A percentile compares a stretch with the other conserved stretches of the same genome.
These are phyloP conservation scores for Spinus pinus DNA, from an alignment of 2,797 vertebrate species.

Conservation along the genomic window DNA sequence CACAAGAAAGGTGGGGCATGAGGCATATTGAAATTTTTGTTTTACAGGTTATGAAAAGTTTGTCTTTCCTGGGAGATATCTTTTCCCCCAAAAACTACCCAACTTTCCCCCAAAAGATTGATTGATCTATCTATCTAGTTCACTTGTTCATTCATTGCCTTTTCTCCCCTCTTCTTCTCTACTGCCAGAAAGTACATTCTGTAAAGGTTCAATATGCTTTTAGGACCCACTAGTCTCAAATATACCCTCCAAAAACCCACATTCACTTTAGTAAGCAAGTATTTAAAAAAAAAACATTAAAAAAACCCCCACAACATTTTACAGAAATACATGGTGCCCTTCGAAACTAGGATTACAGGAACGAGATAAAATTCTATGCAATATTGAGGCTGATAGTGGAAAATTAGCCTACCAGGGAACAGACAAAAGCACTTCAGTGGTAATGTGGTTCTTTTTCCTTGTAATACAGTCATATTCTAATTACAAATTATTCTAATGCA, in stretches of 20 bases:
- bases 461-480: neutral
- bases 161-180: neutral
- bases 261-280: neutral
- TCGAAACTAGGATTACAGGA: neutral
- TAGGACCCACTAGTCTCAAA: neutral
- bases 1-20: neutral
- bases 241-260: neutral
- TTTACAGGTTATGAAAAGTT: neutral
- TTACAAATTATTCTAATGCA: neutral
- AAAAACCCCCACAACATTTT: neutral
- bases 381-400: neutral
- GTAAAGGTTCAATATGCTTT: neutral
- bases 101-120: too few species aligned
- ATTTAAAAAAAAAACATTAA: neutral
- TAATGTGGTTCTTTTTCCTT: neutral
- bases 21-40: neutral
- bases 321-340: neutral
- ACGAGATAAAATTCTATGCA: neutral
- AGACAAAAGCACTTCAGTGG: neutral
- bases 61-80: neutral
- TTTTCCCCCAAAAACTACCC: fast-evolving
- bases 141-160: neutral
- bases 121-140: neutral
- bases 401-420: neutral
- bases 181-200: neutral